A percentile compares a stretch with the other conserved stretches of the same genome.
Conservation (phyloP, 1,140 invertebrate genomes). For the Procambarus clarkii region DNA sequence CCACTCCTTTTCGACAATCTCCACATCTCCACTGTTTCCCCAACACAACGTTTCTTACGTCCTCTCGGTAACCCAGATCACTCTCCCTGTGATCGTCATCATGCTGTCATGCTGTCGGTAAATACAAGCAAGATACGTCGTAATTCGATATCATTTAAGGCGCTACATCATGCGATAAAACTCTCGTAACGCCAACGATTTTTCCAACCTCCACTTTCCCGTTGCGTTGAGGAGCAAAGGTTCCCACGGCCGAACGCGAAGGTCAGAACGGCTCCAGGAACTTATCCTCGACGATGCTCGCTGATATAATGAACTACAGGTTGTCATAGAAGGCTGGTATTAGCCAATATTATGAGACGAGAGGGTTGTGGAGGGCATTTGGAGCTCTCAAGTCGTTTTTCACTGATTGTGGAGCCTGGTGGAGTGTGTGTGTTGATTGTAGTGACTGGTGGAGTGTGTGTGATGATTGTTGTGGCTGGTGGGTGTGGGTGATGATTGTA, state of each 20-base stretch:
- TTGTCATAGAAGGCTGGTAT: background rate
- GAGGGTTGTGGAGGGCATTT: no score
- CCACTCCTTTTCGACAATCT: background rate
- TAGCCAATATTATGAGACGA: background rate
- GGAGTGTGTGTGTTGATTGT: no score
- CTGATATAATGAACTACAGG: background rate
- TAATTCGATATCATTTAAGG: background rate
- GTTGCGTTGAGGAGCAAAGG: background rate
- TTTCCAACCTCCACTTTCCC: background rate
- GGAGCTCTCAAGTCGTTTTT: no score
- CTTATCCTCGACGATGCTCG: background rate
- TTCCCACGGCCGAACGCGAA: background rate
- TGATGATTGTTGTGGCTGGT: no score
- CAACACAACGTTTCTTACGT: background rate
- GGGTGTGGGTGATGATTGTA: no score
- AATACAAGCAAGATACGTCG: background rate
- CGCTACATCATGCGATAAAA: background rate
- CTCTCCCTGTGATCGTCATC: background rate
- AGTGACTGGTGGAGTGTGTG: no score
- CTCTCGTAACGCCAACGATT: background rate
- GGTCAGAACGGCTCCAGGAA: no score
- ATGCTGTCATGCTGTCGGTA: background rate
- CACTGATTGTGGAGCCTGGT: no score
- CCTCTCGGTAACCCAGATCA: background rate
- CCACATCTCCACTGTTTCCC: background rate